Percentiles rank a stretch among this genome's conserved stretches.
phyloP scores from a whole-genome alignment of 2,113 vertebrate species.

The Corapipo altera region DNA sequence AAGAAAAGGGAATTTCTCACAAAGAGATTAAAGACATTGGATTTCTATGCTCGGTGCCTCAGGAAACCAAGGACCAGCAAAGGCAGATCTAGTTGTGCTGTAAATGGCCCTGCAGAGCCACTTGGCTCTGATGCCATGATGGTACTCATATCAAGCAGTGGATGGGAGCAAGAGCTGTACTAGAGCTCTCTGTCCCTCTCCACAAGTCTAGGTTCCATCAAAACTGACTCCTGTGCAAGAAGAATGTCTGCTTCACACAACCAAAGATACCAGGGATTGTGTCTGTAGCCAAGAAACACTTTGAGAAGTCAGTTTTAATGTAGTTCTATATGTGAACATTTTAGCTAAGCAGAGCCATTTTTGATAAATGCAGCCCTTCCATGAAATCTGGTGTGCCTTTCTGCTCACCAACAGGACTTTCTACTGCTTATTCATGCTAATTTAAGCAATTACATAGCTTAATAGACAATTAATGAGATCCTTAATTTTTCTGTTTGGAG shows the following conservation, averaged over 20 bases:
- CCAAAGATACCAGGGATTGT: not conserved
- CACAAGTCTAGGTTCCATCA: not conserved
- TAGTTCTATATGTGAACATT: not conserved
- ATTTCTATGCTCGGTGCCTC: not conserved
- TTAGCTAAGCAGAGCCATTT: not conserved
- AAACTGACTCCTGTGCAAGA: not conserved
- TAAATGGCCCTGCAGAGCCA: not conserved
- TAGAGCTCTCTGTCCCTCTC: not conserved
- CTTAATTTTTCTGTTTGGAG: slow-evolving; percentile 34
- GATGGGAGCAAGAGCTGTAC: not conserved
- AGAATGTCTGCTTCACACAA: not conserved
- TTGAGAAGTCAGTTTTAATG: not conserved
- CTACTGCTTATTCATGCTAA: not conserved
- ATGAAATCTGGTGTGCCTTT: not conserved
- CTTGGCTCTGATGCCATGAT: not conserved
- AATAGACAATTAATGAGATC: slow-evolving; percentile 28
- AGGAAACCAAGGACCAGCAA: not conserved
- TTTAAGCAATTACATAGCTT: slow-evolving; percentile 31
- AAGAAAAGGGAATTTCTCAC: not conserved
- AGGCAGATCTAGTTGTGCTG: not conserved
- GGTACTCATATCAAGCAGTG: not conserved
- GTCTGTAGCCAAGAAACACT: not conserved
- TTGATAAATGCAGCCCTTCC: not conserved
- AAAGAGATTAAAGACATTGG: not conserved
- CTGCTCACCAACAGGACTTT: not conserved